Evolutionary conservation across 2,888 invertebrate genomes (phyloP).

Genomic region (Pantelozetes paolii): DNA sequence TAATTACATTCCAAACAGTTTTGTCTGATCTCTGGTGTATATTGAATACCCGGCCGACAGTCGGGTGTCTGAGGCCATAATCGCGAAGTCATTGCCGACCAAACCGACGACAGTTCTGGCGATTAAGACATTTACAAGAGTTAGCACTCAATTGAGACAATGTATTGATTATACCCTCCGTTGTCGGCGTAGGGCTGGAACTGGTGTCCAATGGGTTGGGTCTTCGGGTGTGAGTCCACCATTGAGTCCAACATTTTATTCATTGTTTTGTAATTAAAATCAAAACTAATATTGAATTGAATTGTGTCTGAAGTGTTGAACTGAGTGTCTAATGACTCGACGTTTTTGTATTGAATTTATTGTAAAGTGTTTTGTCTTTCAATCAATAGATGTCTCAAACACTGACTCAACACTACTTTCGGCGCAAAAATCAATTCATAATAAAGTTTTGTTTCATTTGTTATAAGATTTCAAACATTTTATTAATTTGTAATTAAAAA

Average conservation of each 20-base stretch:
- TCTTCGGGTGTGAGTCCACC: background rate
- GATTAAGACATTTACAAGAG: constrained; percentile 44
- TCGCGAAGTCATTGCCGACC: constrained; percentile 88
- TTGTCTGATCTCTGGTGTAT: constrained; percentile 79
- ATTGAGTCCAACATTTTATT: background rate
- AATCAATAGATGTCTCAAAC: background rate
- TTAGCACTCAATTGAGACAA: background rate
- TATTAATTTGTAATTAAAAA: no score
- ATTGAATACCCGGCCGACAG: constrained; percentile 86
- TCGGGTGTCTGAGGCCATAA: constrained; percentile 92
- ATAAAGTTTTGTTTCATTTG: no score
- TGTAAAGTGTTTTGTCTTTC: background rate
- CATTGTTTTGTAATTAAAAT: background rate
- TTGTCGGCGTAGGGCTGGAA: constrained; percentile 71
- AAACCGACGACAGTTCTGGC: constrained; percentile 88
- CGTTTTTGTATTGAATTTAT: background rate
- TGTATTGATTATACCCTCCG: constrained; percentile 63
- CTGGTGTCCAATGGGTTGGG: constrained; percentile 50
- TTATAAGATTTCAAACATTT: no score
- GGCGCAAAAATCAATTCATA: background rate
- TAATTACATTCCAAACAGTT: constrained; percentile 67
- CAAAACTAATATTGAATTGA: background rate
- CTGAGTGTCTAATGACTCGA: constrained; percentile 19
- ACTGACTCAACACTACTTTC: background rate
- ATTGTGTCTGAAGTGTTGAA: background rate